Evolutionary conservation across 30 jellyfish, hydroid and myxozoan genomes (phyloP).

Genomic region (Chironex yamaguchii): DNA sequence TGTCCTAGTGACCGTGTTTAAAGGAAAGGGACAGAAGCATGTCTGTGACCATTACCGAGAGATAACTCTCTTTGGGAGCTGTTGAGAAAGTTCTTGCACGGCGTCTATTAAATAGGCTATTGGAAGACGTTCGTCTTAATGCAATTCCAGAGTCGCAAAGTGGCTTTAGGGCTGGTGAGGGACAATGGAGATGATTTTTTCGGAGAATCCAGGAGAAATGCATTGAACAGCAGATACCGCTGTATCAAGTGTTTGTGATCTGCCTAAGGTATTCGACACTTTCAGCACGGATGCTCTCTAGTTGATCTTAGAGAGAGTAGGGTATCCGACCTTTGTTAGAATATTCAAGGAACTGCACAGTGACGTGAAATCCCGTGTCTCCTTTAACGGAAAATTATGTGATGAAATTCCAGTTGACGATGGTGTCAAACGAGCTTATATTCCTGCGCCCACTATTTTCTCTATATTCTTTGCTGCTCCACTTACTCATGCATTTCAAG

Average conservation of each 20-base stretch:
- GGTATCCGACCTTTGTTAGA: no score
- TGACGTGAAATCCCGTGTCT: no score
- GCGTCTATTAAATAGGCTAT: constrained; percentile 19
- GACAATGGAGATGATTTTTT: constrained; percentile 58
- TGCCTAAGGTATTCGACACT: constrained; percentile 22
- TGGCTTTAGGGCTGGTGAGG: constrained; percentile 31
- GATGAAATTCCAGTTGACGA: no score
- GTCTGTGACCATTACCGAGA: background rate
- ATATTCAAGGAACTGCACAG: no score
- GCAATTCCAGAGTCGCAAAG: constrained; percentile 60
- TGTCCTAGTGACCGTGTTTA: background rate
- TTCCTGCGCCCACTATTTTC: no score
- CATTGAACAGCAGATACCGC: constrained; percentile 27
- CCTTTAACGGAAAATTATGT: no score
- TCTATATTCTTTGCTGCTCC: no score
- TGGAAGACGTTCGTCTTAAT: background rate
- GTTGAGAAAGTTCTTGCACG: constrained; percentile 49
- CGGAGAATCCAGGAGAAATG: constrained; percentile 66
- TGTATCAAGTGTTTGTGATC: constrained; percentile 36
- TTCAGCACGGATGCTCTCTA: background rate
- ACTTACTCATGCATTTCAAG: no score
- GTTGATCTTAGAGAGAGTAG: background rate
- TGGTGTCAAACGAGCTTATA: no score
- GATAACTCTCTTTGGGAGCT: background rate
- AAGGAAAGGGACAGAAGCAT: background rate